Evolutionary conservation across 2,113 vertebrate genomes (phyloP).

Genomic region (Microtus ochrogaster): DNA sequence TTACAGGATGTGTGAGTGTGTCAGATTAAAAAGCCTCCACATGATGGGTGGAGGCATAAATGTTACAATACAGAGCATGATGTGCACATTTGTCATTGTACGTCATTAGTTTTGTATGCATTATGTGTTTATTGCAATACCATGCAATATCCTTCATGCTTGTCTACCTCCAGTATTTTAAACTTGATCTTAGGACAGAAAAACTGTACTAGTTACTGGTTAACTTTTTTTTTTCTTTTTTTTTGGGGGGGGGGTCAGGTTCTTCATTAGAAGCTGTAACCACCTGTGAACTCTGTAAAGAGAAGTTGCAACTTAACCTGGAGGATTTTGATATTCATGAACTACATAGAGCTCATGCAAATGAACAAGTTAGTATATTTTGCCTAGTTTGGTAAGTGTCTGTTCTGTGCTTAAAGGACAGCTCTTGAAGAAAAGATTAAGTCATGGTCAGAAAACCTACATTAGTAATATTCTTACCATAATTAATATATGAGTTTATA

Average conservation of each 20-base stretch:
- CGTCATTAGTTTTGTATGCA: neutral
- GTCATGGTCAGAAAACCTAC: conserved; percentile 73
- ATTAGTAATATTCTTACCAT: conserved; percentile 61
- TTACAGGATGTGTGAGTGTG: conserved; percentile 4
- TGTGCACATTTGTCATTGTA: neutral
- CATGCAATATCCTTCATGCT: neutral
- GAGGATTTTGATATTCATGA: conserved; percentile 98
- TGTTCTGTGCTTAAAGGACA: conserved; percentile 77
- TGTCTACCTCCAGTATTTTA: neutral
- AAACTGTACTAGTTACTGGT: conserved; percentile 29
- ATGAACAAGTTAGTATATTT: conserved; percentile 94
- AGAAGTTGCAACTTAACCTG: conserved; percentile 95
- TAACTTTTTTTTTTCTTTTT: neutral
- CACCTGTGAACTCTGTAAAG: conserved; percentile 98
- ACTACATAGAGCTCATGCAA: conserved; percentile 95
- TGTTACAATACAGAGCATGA: neutral
- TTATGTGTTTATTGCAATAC: neutral
- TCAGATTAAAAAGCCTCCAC: neutral
- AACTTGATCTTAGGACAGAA: neutral
- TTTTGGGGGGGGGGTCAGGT: conserved; percentile 84
- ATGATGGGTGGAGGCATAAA: neutral
- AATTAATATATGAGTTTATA: conserved; percentile 47
- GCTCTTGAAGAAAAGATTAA: conserved; percentile 80
- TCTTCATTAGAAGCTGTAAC: conserved; percentile 95
- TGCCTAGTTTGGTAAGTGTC: conserved; percentile 88